These are phyloP conservation scores for Strigamia transsilvanica DNA, from an alignment of 2,888 invertebrate species.

Conservation along the genomic window DNA sequence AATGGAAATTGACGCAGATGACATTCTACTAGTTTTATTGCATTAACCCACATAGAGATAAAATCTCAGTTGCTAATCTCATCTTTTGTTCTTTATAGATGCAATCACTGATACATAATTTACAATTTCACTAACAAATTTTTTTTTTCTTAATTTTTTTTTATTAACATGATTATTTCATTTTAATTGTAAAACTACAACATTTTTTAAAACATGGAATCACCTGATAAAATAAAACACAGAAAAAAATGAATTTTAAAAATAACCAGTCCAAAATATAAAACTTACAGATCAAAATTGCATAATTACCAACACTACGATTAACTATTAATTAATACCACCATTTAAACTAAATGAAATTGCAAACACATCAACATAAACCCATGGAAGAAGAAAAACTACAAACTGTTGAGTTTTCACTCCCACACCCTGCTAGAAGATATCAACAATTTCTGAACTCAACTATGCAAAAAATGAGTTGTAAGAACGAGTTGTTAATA, in stretches of 20 bases:
- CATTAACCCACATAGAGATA: constrained; percentile 13
- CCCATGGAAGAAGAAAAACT: not conserved
- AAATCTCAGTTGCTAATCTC: constrained; percentile 16
- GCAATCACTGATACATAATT: constrained; percentile 24
- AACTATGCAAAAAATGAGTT: not conserved
- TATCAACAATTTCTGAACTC: not conserved
- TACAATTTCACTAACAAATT: constrained; percentile 32
- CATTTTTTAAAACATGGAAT: constrained; percentile 46
- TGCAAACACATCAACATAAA: not conserved
- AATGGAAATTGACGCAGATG: not conserved
- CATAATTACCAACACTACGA: not conserved
- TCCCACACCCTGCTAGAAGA: not conserved
- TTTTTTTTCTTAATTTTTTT: not conserved
- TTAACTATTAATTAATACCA: not conserved
- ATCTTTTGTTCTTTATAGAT: constrained; percentile 24
- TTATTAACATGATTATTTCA: constrained; percentile 28
- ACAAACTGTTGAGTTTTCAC: not conserved
- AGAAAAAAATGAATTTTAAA: not conserved
- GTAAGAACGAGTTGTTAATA: not conserved
- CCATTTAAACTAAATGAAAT: not conserved
- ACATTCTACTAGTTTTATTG: constrained; percentile 24
- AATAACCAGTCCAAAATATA: not conserved
- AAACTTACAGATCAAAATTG: constrained; percentile 35
- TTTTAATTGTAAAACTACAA: constrained; percentile 52
- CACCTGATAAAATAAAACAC: not conserved